phyloP scores from a whole-genome alignment of 1,140 invertebrate species.

The Mylabris phalerata region DNA sequence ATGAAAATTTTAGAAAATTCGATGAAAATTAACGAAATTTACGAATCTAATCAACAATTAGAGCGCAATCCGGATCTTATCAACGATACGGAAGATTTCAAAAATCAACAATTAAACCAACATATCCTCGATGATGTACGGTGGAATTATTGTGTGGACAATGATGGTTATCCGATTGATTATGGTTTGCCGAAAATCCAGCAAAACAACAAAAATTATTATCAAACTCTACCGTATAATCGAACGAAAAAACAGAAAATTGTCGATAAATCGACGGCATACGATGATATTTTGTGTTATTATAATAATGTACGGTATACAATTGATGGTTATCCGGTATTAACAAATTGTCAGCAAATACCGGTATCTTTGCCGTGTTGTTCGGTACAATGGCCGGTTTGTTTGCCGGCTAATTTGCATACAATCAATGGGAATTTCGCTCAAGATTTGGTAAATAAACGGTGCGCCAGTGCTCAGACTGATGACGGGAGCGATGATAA shows the following conservation, averaged over 20 bases:
- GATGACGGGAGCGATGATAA: conserved; percentile 41
- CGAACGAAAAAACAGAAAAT: conserved; percentile 59
- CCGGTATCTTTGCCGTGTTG: conserved; percentile 15
- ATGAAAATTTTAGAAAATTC: not conserved
- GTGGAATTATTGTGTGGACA: conserved; percentile 47
- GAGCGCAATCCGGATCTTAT: conserved; percentile 72
- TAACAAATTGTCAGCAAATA: conserved; percentile 16
- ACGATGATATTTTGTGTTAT: conserved; percentile 45
- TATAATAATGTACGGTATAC: conserved; percentile 62
- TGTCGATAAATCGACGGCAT: conserved; percentile 50
- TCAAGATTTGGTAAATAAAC: conserved; percentile 27
- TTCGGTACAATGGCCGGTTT: conserved; percentile 40
- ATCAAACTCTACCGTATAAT: conserved; percentile 61
- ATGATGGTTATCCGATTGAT: conserved; percentile 69
- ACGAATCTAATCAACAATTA: conserved; percentile 45
- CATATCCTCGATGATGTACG: not conserved
- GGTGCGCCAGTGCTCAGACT: conserved; percentile 50
- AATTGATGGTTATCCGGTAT: conserved; percentile 66
- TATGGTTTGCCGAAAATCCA: conserved; percentile 65
- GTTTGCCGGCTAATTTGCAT: conserved; percentile 41
- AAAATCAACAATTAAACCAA: too few relatives aligned
- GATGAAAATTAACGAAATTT: not conserved
- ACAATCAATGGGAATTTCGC: conserved; percentile 25
- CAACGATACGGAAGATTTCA: conserved; percentile 55
- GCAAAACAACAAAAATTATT: conserved; percentile 44